phyloP scores from a whole-genome alignment of 2,888 invertebrate genomes.

The Didymodactylos carnosus region DNA sequence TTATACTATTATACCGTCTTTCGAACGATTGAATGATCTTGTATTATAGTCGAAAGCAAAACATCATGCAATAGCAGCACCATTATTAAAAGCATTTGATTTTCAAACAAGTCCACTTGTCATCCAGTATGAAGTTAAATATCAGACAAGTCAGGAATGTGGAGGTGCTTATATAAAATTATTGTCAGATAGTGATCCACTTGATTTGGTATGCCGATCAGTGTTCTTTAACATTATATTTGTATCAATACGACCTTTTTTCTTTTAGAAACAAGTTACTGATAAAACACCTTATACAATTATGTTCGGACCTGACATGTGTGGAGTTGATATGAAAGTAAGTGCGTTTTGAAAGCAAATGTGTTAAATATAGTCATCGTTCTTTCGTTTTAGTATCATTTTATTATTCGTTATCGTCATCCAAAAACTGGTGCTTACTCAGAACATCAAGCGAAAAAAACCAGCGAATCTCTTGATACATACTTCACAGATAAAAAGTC shows the following conservation, averaged over 20 bases:
- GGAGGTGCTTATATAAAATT: constrained; percentile 93
- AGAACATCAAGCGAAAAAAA: constrained; percentile 88
- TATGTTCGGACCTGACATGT: constrained; percentile 99
- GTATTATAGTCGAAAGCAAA: constrained; percentile 81
- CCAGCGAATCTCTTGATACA: constrained; percentile 45
- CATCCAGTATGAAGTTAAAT: constrained; percentile 52
- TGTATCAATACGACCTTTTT: constrained; percentile 14
- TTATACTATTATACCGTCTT: constrained; percentile 42
- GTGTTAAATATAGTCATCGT: too few relatives aligned
- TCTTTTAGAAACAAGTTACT: constrained; percentile 49
- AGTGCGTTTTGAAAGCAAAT: too few relatives aligned
- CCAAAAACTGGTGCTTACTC: constrained; percentile 67
- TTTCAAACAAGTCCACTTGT: constrained; percentile 61
- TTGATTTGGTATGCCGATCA: constrained; percentile 4
- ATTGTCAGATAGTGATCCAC: constrained; percentile 45
- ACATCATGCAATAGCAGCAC: constrained; percentile 73
- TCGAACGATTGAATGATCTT: constrained; percentile 66
- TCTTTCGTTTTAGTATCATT: too few relatives aligned
- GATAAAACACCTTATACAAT: constrained; percentile 93
- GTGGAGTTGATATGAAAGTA: constrained; percentile 83
- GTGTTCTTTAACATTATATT: too few relatives aligned
- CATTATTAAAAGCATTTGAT: constrained; percentile 54
- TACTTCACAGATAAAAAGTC: constrained; percentile 65
- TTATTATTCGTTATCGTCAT: constrained; percentile 82
- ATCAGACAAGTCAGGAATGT: constrained; percentile 90